Conservation (phyloP, 1,140 invertebrate species). For the Teleopsis dalmanni region DNA sequence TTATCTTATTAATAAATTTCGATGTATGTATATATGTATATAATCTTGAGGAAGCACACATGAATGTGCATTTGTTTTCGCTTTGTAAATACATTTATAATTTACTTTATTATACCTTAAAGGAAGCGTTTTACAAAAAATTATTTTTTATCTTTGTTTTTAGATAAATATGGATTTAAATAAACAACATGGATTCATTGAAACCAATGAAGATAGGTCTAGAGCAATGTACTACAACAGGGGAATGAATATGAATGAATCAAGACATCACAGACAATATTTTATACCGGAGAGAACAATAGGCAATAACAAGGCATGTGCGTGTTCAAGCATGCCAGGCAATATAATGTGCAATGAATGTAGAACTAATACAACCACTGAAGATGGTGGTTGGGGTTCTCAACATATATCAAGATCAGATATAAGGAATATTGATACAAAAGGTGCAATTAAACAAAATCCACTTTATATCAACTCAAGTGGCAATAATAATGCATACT, state of each 20-base stretch:
- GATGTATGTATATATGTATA: too few relatives aligned
- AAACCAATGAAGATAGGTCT: constrained; percentile 7
- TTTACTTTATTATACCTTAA: too few relatives aligned
- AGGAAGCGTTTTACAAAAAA: too few relatives aligned
- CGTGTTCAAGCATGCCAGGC: constrained; percentile 10
- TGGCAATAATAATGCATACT: too few relatives aligned
- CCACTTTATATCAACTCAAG: neutral
- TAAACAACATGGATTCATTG: constrained; percentile 34
- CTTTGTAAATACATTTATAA: too few relatives aligned
- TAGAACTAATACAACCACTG: constrained; percentile 4
- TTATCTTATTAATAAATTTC: too few relatives aligned
- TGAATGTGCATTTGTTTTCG: too few relatives aligned
- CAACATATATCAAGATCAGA: constrained; percentile 1
- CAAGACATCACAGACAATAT: constrained; percentile 1
- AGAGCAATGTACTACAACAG: constrained; percentile 11
- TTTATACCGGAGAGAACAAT: constrained; percentile 11
- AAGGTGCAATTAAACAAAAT: neutral
- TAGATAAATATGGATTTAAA: constrained; percentile 29
- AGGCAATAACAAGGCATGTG: constrained; percentile 11
- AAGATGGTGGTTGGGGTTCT: constrained; percentile 4
- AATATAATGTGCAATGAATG: constrained; percentile 20
- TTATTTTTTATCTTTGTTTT: constrained; percentile 7
- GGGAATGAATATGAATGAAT: constrained; percentile 5
- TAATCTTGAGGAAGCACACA: too few relatives aligned
- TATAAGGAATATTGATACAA: neutral